Evolutionary conservation across 2,113 vertebrate genomes (phyloP).

Genomic region (Caloenas nicobarica): DNA sequence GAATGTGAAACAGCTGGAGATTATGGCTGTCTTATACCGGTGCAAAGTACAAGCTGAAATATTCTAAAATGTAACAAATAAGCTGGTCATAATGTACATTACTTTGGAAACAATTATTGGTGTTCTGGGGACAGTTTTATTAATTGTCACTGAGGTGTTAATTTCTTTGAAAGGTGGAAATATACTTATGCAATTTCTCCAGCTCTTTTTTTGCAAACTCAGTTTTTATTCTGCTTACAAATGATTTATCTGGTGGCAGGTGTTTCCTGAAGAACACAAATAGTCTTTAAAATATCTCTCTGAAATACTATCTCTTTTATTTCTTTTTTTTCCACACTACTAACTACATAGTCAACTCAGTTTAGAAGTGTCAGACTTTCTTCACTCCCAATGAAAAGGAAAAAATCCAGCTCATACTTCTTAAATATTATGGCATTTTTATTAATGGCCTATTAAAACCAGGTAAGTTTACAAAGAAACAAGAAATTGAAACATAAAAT

Average conservation of each 20-base stretch:
- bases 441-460: constrained; percentile 12
- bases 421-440: not conserved
- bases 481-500: not conserved
- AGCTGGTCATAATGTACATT: not conserved
- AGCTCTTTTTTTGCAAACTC: not conserved
- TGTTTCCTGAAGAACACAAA: not conserved
- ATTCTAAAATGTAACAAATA: not conserved
- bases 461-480: not conserved
- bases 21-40: not conserved
- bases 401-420: not conserved
- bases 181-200: not conserved
- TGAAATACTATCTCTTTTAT: not conserved
- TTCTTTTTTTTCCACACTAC: not conserved
- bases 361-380: not conserved
- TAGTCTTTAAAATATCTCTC: not conserved
- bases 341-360: not conserved
- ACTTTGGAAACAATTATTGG: not conserved
- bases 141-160: not conserved
- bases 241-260: not conserved
- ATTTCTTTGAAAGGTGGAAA: not conserved
- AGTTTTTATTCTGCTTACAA: not conserved
- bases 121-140: not conserved
- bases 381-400: not conserved
- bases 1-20: not conserved
- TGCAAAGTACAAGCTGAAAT: not conserved